phyloP scores from a whole-genome alignment of 2,888 invertebrate species.

The Drosophila melanosoma region DNA sequence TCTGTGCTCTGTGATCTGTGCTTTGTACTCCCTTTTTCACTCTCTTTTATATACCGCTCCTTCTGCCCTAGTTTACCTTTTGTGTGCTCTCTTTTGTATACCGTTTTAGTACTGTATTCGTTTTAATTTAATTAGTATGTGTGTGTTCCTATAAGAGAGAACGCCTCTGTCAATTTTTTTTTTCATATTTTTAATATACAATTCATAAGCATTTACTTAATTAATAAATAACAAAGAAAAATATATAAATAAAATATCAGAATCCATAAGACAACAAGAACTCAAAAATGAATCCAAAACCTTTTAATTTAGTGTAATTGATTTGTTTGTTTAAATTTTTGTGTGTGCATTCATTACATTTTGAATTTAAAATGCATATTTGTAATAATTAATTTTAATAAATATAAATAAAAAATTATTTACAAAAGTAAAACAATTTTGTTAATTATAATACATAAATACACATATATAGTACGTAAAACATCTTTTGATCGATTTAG shows the following conservation, averaged over 20 bases:
- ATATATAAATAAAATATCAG: constrained; percentile 39
- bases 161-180: constrained; percentile 23
- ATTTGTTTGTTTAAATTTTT: constrained; percentile 69
- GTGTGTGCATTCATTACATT: constrained; percentile 67
- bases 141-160: constrained; percentile 38
- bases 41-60: not conserved
- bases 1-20: constrained; percentile 8
- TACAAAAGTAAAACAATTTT: constrained; percentile 34
- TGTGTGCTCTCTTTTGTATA: constrained; percentile 21
- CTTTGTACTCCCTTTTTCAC: not conserved
- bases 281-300: constrained; percentile 16
- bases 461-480: constrained; percentile 42
- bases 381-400: constrained; percentile 52
- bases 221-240: constrained; percentile 51
- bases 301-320: constrained; percentile 30
- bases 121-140: constrained; percentile 30
- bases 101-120: constrained; percentile 17
- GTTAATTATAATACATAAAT: constrained; percentile 56
- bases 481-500: constrained; percentile 17
- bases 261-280: constrained; percentile 8
- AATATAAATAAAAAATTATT: constrained; percentile 21
- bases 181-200: constrained; percentile 46
- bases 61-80: not conserved
- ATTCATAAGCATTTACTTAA: constrained; percentile 73
- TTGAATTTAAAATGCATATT: constrained; percentile 33